Conservation (phyloP, 2,797 vertebrate species). For the Cyclura pinguis region DNA sequence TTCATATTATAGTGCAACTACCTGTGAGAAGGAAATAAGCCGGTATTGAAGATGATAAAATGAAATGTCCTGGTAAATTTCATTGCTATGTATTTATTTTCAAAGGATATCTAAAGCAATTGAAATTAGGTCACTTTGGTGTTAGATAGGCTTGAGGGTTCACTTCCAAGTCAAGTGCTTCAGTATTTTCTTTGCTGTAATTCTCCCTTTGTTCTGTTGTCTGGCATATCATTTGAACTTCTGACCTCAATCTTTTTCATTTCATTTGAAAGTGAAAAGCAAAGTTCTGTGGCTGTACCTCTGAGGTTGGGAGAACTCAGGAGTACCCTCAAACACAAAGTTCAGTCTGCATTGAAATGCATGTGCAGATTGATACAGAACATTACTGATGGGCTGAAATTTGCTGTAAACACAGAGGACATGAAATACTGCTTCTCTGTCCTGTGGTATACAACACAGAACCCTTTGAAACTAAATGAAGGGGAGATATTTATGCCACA, state of each 20-base stretch:
- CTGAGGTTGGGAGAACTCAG: not conserved
- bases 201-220: not conserved
- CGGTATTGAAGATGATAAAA: not conserved
- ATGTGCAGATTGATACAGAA: not conserved
- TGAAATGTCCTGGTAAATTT: not conserved
- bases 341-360: not conserved
- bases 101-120: not conserved
- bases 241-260: not conserved
- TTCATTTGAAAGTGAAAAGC: not conserved
- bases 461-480: not conserved
- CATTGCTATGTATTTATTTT: not conserved
- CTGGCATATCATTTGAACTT: not conserved
- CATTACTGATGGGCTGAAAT: not conserved
- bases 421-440: too few relatives aligned
- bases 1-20: not conserved
- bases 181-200: not conserved
- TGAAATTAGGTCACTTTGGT: not conserved
- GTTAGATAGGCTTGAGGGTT: not conserved
- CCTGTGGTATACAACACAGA: not conserved
- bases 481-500: not conserved
- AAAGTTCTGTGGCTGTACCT: not conserved
- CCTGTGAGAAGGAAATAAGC: too few relatives aligned
- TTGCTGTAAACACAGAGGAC: not conserved
- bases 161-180: not conserved
- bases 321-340: not conserved